phyloP scores from a whole-genome alignment of 2,113 vertebrate species.

The Aleadryas rufinucha region DNA sequence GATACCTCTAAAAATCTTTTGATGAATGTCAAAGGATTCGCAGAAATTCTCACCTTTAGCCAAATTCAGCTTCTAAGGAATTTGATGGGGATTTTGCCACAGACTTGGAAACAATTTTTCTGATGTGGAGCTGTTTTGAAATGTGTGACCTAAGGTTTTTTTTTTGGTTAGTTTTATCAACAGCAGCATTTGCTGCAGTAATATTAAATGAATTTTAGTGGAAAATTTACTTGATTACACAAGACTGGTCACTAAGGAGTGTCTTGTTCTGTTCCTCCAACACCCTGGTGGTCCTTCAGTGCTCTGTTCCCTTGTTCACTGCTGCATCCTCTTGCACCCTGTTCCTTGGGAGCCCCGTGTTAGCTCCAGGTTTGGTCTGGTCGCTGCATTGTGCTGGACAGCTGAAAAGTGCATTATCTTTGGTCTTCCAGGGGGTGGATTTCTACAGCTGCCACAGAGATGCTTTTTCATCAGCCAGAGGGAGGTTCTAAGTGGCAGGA shows the following conservation, averaged over 20 bases:
- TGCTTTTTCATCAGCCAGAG: neutral
- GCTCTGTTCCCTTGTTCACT: neutral
- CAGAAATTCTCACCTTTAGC: neutral
- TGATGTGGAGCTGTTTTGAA: neutral
- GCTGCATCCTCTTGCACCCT: neutral
- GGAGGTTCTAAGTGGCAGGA: neutral
- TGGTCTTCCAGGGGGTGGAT: neutral
- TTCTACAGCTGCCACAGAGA: neutral
- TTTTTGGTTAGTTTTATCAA: neutral
- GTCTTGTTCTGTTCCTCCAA: neutral
- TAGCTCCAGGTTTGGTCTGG: neutral
- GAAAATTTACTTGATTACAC: neutral
- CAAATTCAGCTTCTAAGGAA: neutral
- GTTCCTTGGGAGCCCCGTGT: fast-evolving
- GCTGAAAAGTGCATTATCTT: neutral
- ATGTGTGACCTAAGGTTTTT: neutral
- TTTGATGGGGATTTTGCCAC: neutral
- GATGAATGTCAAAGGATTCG: neutral
- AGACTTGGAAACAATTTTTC: neutral
- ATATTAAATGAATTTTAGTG: neutral
- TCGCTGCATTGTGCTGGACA: neutral
- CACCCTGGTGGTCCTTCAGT: neutral
- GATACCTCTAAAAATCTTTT: neutral
- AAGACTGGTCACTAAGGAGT: neutral
- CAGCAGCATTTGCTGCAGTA: neutral